Evolutionary conservation across 2,888 invertebrate species (phyloP).

Genomic region (Euproctis similis): DNA sequence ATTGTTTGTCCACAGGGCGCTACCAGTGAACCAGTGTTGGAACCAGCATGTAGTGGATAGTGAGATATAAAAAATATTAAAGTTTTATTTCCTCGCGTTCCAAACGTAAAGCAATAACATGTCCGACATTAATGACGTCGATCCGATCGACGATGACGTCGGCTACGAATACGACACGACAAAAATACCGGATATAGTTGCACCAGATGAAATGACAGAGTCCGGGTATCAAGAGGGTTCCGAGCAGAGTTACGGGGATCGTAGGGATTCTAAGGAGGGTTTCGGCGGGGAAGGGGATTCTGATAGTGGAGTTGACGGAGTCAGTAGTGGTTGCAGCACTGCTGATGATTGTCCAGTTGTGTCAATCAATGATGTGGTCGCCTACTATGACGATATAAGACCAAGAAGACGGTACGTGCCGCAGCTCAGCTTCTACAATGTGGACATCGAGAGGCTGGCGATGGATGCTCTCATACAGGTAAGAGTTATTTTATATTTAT

Average conservation of each 20-base stretch:
- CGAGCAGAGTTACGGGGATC: conserved; percentile 61
- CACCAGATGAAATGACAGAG: conserved; percentile 67
- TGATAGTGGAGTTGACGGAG: conserved; percentile 76
- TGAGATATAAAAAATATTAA: conserved; percentile 19
- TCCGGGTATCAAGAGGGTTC: conserved; percentile 68
- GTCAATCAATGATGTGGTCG: conserved; percentile 69
- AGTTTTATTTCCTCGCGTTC: conserved; percentile 23
- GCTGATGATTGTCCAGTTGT: conserved; percentile 75
- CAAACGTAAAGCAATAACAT: too few species aligned
- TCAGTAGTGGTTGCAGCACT: conserved; percentile 75
- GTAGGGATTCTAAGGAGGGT: conserved; percentile 64
- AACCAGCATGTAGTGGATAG: conserved; percentile 64
- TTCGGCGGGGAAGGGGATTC: conserved; percentile 64
- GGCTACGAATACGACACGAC: conserved; percentile 56
- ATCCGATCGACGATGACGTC: conserved; percentile 51
- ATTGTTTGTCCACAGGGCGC: conserved; percentile 54
- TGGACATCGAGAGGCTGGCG: conserved; percentile 64
- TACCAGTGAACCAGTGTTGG: conserved; percentile 41
- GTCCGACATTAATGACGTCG: conserved; percentile 52
- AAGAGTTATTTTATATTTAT: conserved; percentile 20
- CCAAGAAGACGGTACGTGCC: conserved; percentile 60
- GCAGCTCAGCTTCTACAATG: conserved; percentile 64
- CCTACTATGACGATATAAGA: conserved; percentile 64
- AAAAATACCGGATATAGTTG: conserved; percentile 65
- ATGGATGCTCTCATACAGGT: conserved; percentile 60